A percentile compares a stretch with the other conserved stretches of the same genome.
phyloP scores from a whole-genome alignment of 2,888 invertebrate genomes.

The Polydrusus pterygomalis region DNA sequence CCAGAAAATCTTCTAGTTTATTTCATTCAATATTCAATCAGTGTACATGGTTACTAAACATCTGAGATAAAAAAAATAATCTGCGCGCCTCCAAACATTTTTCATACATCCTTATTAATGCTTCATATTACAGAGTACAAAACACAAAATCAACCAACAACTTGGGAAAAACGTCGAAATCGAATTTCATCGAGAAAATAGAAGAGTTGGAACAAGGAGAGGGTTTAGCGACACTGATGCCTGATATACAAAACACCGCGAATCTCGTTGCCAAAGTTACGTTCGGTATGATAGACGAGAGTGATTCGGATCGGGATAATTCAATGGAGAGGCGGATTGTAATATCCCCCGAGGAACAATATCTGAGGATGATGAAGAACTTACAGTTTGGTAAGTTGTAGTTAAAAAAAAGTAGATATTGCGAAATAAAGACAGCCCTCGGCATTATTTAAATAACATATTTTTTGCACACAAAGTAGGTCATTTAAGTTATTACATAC shows the following conservation, averaged over 20 bases:
- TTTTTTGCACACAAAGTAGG: too few species aligned
- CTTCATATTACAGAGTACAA: slow-evolving; percentile 44
- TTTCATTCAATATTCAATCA: too few species aligned
- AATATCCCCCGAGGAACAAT: slow-evolving; percentile 82
- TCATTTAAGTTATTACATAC: too few species aligned
- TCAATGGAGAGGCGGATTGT: slow-evolving; percentile 73
- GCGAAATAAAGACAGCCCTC: too few species aligned
- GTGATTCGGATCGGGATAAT: slow-evolving; percentile 65
- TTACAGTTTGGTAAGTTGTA: slow-evolving; percentile 86
- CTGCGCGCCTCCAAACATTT: too few species aligned
- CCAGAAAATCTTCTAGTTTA: too few species aligned
- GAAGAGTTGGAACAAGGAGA: slow-evolving; percentile 90
- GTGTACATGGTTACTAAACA: too few species aligned
- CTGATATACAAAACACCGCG: slow-evolving; percentile 89
- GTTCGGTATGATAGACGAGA: slow-evolving; percentile 68
- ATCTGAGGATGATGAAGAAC: slow-evolving; percentile 90
- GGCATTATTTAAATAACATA: too few species aligned
- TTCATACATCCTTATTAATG: background rate
- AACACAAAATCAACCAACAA: slow-evolving; percentile 47
- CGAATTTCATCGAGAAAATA: slow-evolving; percentile 56
- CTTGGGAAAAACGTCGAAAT: slow-evolving; percentile 41
- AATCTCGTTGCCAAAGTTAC: slow-evolving; percentile 74
- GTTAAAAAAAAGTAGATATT: background rate
- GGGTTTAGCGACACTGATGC: slow-evolving; percentile 90
- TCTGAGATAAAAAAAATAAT: too few species aligned